A percentile compares a stretch with the other conserved stretches of the same genome.
phyloP scores from a whole-genome alignment of 2,797 vertebrate species.

The Thalassophryne amazonica region DNA sequence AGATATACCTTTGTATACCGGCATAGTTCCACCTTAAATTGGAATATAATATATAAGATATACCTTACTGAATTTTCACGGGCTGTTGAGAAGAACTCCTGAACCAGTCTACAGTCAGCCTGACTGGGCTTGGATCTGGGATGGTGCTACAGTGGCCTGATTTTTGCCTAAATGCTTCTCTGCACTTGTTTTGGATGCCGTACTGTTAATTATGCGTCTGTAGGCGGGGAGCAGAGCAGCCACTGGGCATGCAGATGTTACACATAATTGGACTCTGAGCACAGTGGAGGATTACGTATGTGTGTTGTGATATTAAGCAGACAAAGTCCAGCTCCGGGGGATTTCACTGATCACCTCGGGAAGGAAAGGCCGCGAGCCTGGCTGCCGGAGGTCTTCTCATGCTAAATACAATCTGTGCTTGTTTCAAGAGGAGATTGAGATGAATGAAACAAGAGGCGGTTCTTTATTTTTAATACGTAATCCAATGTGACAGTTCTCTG shows the following conservation, averaged over 20 bases:
- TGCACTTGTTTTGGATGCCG: neutral
- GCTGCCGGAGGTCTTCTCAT: constrained; percentile 21
- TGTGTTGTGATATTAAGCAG: constrained; percentile 37
- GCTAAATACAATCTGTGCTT: constrained; percentile 1
- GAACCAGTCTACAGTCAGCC: too few species aligned
- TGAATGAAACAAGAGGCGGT: constrained; percentile 14
- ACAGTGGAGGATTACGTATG: constrained; percentile 41
- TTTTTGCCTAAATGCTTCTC: neutral
- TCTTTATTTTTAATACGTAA: constrained; percentile 21
- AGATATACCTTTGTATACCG: too few species aligned
- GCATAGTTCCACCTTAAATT: too few species aligned
- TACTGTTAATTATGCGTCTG: constrained; percentile 15
- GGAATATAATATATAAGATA: too few species aligned
- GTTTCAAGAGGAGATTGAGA: constrained; percentile 19
- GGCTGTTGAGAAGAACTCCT: too few species aligned
- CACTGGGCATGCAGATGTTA: constrained; percentile 58
- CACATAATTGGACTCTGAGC: constrained; percentile 50
- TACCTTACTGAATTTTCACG: too few species aligned
- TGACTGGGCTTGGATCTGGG: too few species aligned
- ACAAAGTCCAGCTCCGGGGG: constrained; percentile 39
- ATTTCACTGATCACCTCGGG: constrained; percentile 43
- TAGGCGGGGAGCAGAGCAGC: constrained; percentile 31
- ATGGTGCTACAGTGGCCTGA: neutral
- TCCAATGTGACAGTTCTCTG: constrained; percentile 8
- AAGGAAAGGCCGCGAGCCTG: constrained; percentile 7